phyloP scores from a whole-genome alignment of 2,797 vertebrate genomes.

The Corythornis leucogaster region DNA sequence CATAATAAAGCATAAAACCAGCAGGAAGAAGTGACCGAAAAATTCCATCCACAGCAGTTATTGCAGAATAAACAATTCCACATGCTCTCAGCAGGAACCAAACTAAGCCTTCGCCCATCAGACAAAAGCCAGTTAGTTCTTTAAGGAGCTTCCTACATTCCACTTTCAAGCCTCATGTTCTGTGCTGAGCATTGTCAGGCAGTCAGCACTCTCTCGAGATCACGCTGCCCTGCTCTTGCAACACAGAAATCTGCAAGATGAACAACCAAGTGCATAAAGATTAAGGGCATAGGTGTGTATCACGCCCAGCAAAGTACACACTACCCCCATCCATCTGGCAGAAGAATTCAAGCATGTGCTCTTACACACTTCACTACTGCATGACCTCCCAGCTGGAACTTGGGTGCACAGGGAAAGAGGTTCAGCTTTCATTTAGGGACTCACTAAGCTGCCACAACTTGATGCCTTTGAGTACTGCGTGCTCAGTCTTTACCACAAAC shows the following conservation, averaged over 20 bases:
- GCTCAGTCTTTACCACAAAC: background rate
- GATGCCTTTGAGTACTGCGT: background rate
- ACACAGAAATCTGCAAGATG: background rate
- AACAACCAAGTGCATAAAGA: background rate
- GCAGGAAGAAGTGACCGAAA: constrained; percentile 18
- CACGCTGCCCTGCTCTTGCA: background rate
- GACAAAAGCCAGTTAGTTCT: background rate
- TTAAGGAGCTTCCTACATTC: background rate
- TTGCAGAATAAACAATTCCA: background rate
- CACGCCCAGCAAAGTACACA: background rate
- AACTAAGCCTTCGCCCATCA: background rate
- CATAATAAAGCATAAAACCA: constrained; percentile 64
- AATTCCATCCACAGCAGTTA: constrained; percentile 25
- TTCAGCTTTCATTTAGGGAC: background rate
- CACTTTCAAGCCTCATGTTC: background rate
- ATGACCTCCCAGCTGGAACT: background rate
- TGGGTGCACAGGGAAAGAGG: background rate
- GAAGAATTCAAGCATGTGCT: background rate
- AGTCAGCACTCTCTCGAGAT: background rate
- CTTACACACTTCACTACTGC: background rate
- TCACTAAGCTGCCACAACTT: background rate
- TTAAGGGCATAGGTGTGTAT: background rate
- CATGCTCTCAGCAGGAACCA: background rate
- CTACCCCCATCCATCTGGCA: background rate
- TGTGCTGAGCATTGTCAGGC: background rate